Base-by-base conservation (phyloP, 2,113 vertebrate species). In the Sander vitreus region DNA sequence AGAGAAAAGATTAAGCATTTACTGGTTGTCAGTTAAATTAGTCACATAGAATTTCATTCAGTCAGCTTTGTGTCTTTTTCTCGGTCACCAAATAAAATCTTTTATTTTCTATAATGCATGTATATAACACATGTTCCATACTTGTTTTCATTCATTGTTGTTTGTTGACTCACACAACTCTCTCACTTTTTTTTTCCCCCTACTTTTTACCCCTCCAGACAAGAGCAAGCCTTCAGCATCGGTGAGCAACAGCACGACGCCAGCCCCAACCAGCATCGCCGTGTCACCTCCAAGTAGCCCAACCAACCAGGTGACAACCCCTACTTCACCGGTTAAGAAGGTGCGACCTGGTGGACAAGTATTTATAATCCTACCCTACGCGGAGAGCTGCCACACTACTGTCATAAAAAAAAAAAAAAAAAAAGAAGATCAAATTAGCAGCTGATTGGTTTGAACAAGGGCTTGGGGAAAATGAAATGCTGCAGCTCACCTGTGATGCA, bases 321-420 rank as follows among this genome's bases (percentile, higher is more conserved):
- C 98, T 80, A 94, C 97, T n/a, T 99, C 98, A 59, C 97, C 97
- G 60, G 71, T 97, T 64, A 99, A 99, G 91, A 99, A 99, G 97
- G 98, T 99, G 98, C 87, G 82, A 66, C 18, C 60, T 36, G 59
- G 48, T 57, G 70, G 71, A 36, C 47, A 9, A 33, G 33, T 9
- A 3, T 47, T 43, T 51, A 2, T 5, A 25, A 25, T 47, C 54
- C 47, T 39, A 3, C 30, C 36, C 48, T 14, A 21, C 6, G 14
- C 62, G 27, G 53, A 50, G 16, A 19, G 63, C 64, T 27, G 36
- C 63, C 33, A 18, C 51, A 43, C 36, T 7, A 4, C 57, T 21
- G 67, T n/a, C 73, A 23, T 48, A 1, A 1, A 25, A 18, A 43
- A 21, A 39, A 10, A 8, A 23, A 39, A 1, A 1, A 25, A 18